A percentile compares a stretch with the other conserved stretches of the same genome.
phyloP scores from a whole-genome alignment of 2,113 vertebrate genomes.

The Melanostigma gelatinosum region DNA sequence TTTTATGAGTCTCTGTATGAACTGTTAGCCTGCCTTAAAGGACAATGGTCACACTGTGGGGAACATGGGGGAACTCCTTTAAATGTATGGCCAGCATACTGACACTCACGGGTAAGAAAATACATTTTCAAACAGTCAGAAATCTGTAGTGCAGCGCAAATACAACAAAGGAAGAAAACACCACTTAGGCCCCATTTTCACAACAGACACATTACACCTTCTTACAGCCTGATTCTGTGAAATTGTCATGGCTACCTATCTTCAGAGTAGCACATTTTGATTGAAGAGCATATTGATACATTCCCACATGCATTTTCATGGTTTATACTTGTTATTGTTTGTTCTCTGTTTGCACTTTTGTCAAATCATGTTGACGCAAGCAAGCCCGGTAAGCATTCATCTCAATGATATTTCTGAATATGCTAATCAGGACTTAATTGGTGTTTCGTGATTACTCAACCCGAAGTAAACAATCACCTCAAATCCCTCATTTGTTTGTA shows the following conservation, averaged over 20 bases:
- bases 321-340: constrained; percentile 10
- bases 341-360: not conserved
- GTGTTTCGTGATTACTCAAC: constrained; percentile 16
- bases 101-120: not conserved
- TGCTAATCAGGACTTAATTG: constrained; percentile 36
- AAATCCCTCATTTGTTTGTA: constrained; percentile 30
- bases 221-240: not conserved
- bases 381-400: not conserved
- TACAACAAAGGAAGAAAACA: not conserved
- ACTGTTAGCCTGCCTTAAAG: constrained; percentile 1
- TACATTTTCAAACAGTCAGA: not conserved
- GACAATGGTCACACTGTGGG: not conserved
- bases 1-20: not conserved
- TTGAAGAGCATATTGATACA: not conserved
- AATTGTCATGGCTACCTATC: not conserved
- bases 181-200: not conserved
- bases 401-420: constrained; percentile 15
- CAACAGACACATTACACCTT: not conserved
- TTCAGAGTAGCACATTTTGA: not conserved
- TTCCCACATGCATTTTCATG: not conserved
- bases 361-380: constrained; percentile 5
- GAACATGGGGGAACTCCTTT: not conserved
- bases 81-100: not conserved
- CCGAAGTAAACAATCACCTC: constrained; percentile 19
- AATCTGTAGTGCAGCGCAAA: not conserved